Evolutionary conservation across 2,797 vertebrate genomes (phyloP).

Genomic region (Premnoplex brunnescens): DNA sequence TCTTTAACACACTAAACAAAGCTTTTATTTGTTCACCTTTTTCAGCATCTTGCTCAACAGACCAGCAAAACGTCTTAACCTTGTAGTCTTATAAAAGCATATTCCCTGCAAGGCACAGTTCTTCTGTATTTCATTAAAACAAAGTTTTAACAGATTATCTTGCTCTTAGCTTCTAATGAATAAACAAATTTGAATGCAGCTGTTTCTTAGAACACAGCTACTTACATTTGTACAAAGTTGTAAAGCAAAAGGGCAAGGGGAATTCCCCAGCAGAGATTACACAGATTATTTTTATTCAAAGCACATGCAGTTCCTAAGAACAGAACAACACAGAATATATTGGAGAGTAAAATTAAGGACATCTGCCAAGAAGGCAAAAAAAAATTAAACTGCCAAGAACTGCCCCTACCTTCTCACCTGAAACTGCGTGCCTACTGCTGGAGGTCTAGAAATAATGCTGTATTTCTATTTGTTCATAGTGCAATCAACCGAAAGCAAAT

Average conservation of each 20-base stretch:
- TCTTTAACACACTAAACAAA: neutral
- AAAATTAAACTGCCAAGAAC: neutral
- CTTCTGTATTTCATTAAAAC: neutral
- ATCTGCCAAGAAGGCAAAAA: neutral
- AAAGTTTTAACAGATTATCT: constrained; percentile 23
- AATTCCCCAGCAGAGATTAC: constrained; percentile 39
- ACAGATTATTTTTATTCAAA: constrained; percentile 15
- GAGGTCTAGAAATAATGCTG: neutral
- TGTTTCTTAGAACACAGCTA: constrained; percentile 13
- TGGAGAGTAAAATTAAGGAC: constrained; percentile 25
- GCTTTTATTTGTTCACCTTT: neutral
- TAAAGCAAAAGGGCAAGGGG: neutral
- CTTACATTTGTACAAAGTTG: neutral
- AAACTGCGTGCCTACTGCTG: neutral
- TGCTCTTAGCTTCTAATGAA: constrained; percentile 7
- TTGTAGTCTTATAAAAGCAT: neutral
- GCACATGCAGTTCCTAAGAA: neutral
- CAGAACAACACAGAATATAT: neutral
- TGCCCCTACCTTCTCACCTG: neutral
- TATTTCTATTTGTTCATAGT: neutral
- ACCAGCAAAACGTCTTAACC: neutral
- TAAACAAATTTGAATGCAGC: constrained; percentile 16
- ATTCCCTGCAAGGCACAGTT: neutral
- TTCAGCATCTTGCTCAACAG: neutral
- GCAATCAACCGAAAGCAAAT: neutral